A percentile compares a stretch with the other conserved stretches of the same genome.
phyloP scores from a whole-genome alignment of 2,888 invertebrate genomes.

The Masnerella sp. region DNA sequence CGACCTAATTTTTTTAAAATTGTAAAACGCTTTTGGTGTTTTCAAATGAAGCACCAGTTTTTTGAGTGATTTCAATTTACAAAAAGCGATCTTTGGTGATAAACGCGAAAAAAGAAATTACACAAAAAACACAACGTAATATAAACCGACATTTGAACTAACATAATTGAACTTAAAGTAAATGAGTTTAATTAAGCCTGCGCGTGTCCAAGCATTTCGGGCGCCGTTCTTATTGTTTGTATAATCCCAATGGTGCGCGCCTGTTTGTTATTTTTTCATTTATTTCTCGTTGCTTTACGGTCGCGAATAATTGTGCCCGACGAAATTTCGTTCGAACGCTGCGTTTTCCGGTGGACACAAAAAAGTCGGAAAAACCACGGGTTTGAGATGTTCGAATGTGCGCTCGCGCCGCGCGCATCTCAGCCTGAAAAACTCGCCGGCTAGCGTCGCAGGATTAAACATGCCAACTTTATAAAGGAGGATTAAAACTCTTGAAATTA shows the following conservation, averaged over 20 bases:
- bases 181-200: constrained; percentile 22
- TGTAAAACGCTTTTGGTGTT: too few relatives aligned
- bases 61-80: too few relatives aligned
- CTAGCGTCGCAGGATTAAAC: constrained; percentile 62
- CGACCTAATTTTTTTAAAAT: too few relatives aligned
- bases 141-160: background rate
- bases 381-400: constrained; percentile 31
- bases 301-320: constrained; percentile 23
- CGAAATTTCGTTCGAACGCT: constrained; percentile 58
- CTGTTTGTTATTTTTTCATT: constrained; percentile 32
- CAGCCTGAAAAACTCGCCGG: constrained; percentile 52
- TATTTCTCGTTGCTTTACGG: constrained; percentile 22
- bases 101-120: background rate
- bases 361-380: constrained; percentile 56
- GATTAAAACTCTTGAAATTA: constrained; percentile 68
- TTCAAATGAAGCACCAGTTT: too few relatives aligned
- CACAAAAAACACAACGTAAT: background rate
- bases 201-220: background rate
- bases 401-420: constrained; percentile 21
- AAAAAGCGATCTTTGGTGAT: too few relatives aligned
- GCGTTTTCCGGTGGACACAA: constrained; percentile 63
- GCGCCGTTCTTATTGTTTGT: constrained; percentile 19
- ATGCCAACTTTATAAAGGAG: constrained; percentile 63
- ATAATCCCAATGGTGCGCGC: constrained; percentile 20
- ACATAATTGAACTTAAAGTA: constrained; percentile 3